Conservation (phyloP, 2,888 invertebrate species). For the Eustalomyia histrio region DNA sequence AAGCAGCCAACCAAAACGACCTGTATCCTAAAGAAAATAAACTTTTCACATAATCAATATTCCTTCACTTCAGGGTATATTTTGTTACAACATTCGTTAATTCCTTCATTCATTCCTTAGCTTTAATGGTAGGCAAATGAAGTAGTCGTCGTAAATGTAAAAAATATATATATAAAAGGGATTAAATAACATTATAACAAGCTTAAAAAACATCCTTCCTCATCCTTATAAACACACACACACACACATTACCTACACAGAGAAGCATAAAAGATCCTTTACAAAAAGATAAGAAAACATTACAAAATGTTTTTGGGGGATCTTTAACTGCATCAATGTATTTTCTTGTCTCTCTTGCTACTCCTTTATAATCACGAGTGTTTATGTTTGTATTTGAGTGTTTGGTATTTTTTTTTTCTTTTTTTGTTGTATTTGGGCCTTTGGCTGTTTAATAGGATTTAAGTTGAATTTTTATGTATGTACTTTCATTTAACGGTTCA, state of each 20-base stretch:
- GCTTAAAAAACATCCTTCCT: slow-evolving; percentile 28
- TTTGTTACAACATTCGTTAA: not conserved
- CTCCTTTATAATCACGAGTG: no score
- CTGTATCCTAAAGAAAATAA: not conserved
- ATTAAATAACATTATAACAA: slow-evolving; percentile 45
- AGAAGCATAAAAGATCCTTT: slow-evolving; percentile 27
- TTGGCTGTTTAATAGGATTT: slow-evolving; percentile 69
- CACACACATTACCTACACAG: not conserved
- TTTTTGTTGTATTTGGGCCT: slow-evolving; percentile 43
- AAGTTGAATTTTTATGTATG: slow-evolving; percentile 65
- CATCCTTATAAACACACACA: slow-evolving; percentile 17
- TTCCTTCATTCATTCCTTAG: slow-evolving; percentile 8
- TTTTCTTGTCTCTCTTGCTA: not conserved
- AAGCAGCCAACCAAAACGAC: no score
- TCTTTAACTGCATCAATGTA: slow-evolving; percentile 26
- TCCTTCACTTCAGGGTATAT: slow-evolving; percentile 45
- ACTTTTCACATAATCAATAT: not conserved
- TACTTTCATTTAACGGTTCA: slow-evolving; percentile 23
- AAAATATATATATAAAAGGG: slow-evolving; percentile 38
- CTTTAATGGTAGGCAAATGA: slow-evolving; percentile 31
- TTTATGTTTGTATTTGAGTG: no score
- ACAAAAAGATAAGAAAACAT: slow-evolving; percentile 56
- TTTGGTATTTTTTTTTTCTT: not conserved
- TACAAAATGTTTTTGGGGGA: slow-evolving; percentile 42
- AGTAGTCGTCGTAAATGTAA: slow-evolving; percentile 24